Evolutionary conservation across 2,888 invertebrate genomes (phyloP).

Genomic region (Nomada flava): DNA sequence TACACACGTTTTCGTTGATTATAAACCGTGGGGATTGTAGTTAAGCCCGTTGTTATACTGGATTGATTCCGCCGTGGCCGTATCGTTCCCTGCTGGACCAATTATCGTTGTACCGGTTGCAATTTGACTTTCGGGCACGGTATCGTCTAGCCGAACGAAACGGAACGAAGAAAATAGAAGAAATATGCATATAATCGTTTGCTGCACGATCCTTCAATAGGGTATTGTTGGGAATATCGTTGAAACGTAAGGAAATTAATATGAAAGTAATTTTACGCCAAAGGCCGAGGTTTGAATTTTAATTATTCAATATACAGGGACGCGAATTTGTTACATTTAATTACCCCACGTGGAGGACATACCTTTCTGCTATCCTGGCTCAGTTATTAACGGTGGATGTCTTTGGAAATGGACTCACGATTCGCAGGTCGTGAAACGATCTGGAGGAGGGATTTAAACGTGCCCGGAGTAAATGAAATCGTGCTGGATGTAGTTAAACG

Average conservation of each 20-base stretch:
- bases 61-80: constrained; percentile 36
- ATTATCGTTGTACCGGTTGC: constrained; percentile 5
- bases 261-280: constrained; percentile 40
- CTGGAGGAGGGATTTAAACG: constrained; percentile 49
- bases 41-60: constrained; percentile 37
- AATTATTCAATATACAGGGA: constrained; percentile 33
- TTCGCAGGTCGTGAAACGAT: constrained; percentile 40
- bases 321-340: constrained; percentile 29
- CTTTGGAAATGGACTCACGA: constrained; percentile 57
- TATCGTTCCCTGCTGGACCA: background rate
- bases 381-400: constrained; percentile 45
- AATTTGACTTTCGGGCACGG: background rate
- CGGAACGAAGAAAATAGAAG: background rate
- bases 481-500: constrained; percentile 55
- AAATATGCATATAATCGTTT: constrained; percentile 12
- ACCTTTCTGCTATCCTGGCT: constrained; percentile 40
- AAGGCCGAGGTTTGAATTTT: constrained; percentile 33
- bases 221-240: background rate
- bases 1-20: constrained; percentile 29
- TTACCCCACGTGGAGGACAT: background rate
- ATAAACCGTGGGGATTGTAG: constrained; percentile 25
- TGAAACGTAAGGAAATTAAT: constrained; percentile 36
- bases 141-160: background rate
- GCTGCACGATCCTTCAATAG: background rate
- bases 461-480: constrained; percentile 60